These are phyloP conservation scores for Rhingia campestris DNA, from an alignment of 2,888 invertebrate species.

Conservation along the genomic window DNA sequence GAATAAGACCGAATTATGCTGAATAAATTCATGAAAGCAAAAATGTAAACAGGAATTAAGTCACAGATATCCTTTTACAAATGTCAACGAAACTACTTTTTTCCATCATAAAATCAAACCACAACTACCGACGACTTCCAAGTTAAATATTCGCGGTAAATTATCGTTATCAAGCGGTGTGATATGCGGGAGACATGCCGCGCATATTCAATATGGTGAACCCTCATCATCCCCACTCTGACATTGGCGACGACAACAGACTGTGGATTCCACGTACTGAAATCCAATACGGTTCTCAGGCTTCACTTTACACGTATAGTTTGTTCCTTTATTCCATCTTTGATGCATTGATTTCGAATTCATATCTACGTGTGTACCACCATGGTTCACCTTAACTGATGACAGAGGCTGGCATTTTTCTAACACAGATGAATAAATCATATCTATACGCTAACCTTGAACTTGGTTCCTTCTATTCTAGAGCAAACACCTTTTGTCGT, in stretches of 20 bases:
- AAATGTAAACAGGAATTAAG: no score
- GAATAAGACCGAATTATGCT: no score
- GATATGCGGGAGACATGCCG: constrained; percentile 43
- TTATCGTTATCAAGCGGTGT: constrained; percentile 41
- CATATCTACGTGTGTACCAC: constrained; percentile 5
- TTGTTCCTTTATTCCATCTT: constrained; percentile 6
- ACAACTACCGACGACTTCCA: background rate
- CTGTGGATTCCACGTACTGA: constrained; percentile 52
- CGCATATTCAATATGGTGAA: constrained; percentile 39
- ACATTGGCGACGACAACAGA: constrained; percentile 56
- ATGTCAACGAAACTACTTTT: background rate
- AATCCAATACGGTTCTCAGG: constrained; percentile 54
- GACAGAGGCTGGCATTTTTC: constrained; percentile 20
- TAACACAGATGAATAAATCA: constrained; percentile 35
- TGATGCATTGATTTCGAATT: constrained; percentile 17
- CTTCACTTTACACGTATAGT: constrained; percentile 38
- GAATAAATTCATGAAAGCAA: no score
- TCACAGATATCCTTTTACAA: background rate
- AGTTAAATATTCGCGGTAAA: constrained; percentile 41
- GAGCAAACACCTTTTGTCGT: constrained; percentile 58
- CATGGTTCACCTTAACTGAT: constrained; percentile 28
- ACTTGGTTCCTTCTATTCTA: constrained; percentile 57
- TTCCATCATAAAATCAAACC: background rate
- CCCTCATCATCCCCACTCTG: constrained; percentile 55
- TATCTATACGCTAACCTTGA: constrained; percentile 54